Evolutionary conservation across 2,797 vertebrate species (phyloP).

Genomic region (Phoebastria nigripes): DNA sequence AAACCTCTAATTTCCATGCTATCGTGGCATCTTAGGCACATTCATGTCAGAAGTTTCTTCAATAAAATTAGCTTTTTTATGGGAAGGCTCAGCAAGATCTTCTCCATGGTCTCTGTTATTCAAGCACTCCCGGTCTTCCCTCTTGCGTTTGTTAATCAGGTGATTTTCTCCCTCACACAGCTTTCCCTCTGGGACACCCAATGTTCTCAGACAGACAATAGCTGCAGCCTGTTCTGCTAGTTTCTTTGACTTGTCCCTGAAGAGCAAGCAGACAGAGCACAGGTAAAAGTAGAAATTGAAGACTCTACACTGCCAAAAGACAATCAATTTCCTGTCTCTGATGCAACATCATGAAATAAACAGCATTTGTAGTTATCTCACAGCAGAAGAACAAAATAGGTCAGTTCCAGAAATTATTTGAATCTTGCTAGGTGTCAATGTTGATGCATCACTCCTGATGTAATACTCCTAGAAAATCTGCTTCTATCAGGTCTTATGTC

Average conservation of each 20-base stretch:
- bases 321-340: background rate
- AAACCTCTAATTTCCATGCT: background rate
- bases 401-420: background rate
- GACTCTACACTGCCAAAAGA: background rate
- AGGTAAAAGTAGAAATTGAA: constrained; percentile 2
- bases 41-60: constrained; percentile 21
- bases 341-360: constrained; percentile 3
- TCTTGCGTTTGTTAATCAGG: constrained; percentile 87
- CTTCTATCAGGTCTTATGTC: background rate
- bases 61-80: constrained; percentile 70
- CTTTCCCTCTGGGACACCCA: constrained; percentile 86
- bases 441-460: background rate
- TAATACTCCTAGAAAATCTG: background rate
- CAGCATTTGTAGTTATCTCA: background rate
- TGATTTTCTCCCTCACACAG: constrained; percentile 77
- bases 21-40: constrained; percentile 25
- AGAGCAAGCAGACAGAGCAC: constrained; percentile 52
- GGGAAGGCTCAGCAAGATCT: constrained; percentile 34
- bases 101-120: constrained; percentile 48
- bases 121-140: constrained; percentile 66
- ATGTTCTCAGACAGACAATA: constrained; percentile 85
- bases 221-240: constrained; percentile 93
- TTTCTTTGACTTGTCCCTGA: constrained; percentile 97
- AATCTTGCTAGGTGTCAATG: background rate
- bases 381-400: background rate